Conservation (phyloP, 2,113 vertebrate genomes). For the Origma solitaria region DNA sequence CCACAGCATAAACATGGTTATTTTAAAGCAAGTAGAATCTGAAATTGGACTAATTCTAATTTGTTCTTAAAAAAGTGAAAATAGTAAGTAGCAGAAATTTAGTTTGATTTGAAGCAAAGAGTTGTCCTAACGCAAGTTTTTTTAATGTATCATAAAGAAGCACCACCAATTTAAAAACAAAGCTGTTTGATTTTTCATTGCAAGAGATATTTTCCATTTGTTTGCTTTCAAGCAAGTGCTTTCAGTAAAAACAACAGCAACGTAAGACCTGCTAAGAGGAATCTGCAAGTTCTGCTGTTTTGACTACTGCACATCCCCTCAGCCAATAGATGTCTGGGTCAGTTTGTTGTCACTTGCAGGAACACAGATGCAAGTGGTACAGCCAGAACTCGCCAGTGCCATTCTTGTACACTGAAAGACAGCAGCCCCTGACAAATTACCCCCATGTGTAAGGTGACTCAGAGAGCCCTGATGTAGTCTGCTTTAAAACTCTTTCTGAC, state of each 20-base stretch:
- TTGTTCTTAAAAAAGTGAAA: background rate
- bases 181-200: background rate
- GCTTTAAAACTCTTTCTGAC: background rate
- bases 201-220: background rate
- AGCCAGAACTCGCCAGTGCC: background rate
- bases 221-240: background rate
- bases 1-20: background rate
- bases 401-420: background rate
- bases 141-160: background rate
- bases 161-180: background rate
- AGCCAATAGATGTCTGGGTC: background rate
- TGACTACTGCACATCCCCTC: background rate
- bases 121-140: background rate
- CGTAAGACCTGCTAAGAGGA: background rate
- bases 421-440: background rate
- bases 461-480: background rate
- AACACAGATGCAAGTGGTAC: background rate
- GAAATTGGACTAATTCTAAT: background rate
- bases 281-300: background rate
- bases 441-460: background rate
- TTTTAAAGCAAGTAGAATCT: background rate
- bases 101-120: background rate
- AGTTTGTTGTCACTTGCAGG: background rate
- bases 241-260: background rate
- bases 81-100: background rate